Conservation (phyloP, 2,888 invertebrate genomes). For the Geotrupes spiniger region DNA sequence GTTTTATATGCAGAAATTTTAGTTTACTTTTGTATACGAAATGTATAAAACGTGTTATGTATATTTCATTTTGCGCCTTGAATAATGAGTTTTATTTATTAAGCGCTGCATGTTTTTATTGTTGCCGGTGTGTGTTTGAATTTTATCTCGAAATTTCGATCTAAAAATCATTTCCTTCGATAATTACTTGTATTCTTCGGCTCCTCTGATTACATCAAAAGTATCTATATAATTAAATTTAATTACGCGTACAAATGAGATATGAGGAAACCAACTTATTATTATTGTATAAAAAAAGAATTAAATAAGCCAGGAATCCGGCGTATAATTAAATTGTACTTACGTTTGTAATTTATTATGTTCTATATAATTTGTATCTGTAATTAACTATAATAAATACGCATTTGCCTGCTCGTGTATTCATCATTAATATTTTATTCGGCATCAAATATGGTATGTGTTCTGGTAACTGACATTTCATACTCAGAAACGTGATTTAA, state of each 20-base stretch:
- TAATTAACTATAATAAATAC: constrained; percentile 37
- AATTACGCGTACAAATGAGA: constrained; percentile 27
- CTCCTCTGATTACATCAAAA: constrained; percentile 33
- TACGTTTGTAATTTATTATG: constrained; percentile 50
- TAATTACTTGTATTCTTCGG: constrained; percentile 37
- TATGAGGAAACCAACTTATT: constrained; percentile 24
- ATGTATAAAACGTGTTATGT: constrained; percentile 38
- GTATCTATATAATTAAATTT: constrained; percentile 34
- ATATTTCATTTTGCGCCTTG: constrained; percentile 34
- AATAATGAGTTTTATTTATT: constrained; percentile 22
- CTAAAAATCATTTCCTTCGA: constrained; percentile 34
- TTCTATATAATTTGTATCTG: constrained; percentile 48
- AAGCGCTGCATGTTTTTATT: constrained; percentile 18
- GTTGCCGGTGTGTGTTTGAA: constrained; percentile 10
- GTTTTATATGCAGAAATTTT: constrained; percentile 38
- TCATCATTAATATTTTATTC: constrained; percentile 4
- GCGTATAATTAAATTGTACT: constrained; percentile 50
- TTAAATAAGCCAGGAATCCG: constrained; percentile 7
- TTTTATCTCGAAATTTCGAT: constrained; percentile 21
- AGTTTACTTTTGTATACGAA: constrained; percentile 36
- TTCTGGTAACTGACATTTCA: constrained; percentile 5
- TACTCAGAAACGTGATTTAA: constrained; percentile 2
- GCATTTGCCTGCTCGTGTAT: constrained; percentile 4
- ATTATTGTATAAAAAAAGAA: constrained; percentile 16
- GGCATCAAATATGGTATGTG: constrained; percentile 2